These are phyloP conservation scores for Rhinoptilus africanus DNA, from an alignment of 2,113 vertebrate species.

Conservation along the genomic window DNA sequence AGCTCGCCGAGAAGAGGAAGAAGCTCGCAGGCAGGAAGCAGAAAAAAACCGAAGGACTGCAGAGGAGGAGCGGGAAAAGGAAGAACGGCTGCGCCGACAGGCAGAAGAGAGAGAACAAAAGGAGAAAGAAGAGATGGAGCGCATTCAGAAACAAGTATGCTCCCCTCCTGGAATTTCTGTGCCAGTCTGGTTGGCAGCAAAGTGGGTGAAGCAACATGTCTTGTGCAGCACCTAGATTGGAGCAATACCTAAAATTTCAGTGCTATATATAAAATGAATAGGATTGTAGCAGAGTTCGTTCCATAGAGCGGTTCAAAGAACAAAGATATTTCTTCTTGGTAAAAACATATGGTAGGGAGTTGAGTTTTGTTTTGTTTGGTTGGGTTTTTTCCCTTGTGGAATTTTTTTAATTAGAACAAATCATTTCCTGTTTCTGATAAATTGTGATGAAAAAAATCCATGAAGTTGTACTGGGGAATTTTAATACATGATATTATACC, in stretches of 20 bases:
- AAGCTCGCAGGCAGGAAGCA: slow-evolving; percentile 76
- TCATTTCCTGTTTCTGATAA: neutral
- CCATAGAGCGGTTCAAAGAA: neutral
- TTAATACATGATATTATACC: neutral
- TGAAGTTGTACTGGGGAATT: neutral
- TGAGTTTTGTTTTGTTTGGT: neutral
- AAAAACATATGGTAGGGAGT: neutral
- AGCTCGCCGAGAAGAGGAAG: slow-evolving; percentile 85
- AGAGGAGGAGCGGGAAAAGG: slow-evolving; percentile 75
- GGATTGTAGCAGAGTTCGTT: neutral
- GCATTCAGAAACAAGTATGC: slow-evolving; percentile 84
- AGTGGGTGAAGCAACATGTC: neutral
- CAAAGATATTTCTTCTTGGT: neutral
- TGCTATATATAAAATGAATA: neutral
- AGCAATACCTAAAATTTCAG: neutral
- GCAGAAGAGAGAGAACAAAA: slow-evolving; percentile 76
- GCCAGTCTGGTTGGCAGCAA: neutral
- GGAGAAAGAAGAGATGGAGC: slow-evolving; percentile 81
- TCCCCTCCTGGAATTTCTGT: neutral
- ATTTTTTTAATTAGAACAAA: neutral
- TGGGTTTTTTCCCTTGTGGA: neutral
- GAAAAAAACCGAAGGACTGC: slow-evolving; percentile 73
- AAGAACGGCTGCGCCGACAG: slow-evolving; percentile 54
- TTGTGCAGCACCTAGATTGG: neutral
- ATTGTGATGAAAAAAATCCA: neutral